phyloP scores from a whole-genome alignment of 2,888 invertebrate genomes.

The Acleris emargana region DNA sequence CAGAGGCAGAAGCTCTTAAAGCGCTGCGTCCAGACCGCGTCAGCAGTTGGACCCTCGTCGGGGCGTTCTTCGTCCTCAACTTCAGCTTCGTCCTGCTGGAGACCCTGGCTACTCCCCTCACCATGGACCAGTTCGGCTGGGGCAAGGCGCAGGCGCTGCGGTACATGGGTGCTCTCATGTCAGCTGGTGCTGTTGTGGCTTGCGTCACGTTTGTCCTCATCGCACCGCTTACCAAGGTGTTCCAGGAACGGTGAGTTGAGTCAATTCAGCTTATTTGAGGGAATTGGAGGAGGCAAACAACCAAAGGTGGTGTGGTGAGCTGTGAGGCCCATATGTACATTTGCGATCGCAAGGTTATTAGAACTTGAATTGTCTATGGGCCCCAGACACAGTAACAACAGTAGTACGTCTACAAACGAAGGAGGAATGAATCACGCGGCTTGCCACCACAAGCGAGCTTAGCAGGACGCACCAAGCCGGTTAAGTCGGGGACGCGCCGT shows the following conservation, averaged over 20 bases:
- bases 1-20: conserved; percentile 90
- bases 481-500: no score
- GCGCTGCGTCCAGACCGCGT: conserved; percentile 87
- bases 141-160: conserved; percentile 88
- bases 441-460: no score
- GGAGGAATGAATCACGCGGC: no score
- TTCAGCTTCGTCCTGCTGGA: conserved; percentile 95
- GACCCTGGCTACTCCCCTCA: conserved; percentile 92
- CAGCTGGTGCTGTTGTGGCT: conserved; percentile 90
- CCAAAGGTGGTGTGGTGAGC: no score
- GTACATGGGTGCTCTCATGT: conserved; percentile 93
- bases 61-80: conserved; percentile 92
- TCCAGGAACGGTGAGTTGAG: conserved; percentile 86
- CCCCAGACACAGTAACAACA: no score
- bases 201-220: conserved; percentile 89
- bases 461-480: no score
- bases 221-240: conserved; percentile 87
- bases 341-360: no score
- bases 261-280: no score
- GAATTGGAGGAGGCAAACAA: no score
- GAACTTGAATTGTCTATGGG: no score
- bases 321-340: no score
- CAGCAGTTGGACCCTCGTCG: conserved; percentile 90
- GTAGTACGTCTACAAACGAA: no score
- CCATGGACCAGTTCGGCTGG: conserved; percentile 96